Base-by-base conservation (phyloP, 2,797 vertebrate species). In the Molossus alvarezi region DNA sequence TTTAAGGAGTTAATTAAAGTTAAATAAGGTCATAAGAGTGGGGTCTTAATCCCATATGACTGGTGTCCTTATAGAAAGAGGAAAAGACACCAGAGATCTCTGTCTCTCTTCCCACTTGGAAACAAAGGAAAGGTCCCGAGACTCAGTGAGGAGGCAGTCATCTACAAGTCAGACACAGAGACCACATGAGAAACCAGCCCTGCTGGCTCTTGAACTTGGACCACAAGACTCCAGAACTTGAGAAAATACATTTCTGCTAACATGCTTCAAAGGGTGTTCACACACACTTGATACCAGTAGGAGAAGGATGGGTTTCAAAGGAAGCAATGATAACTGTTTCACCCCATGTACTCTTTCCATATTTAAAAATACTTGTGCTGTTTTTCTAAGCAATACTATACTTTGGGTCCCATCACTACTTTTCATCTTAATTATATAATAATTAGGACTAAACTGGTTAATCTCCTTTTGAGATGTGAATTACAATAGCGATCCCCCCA, bases 221-320 rank as follows among this genome's bases (percentile, higher is more conserved):
- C 17, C 41, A 20, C 0, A 1, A 67, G 1, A 14, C 3, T 27
- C 14, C 13, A 53, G 53, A 58, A n/a, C 11, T 45, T 48, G 6
- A 93, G 55, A 77, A 65, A 84, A 73, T 76, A 65, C 1, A n/a
- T 20, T 48, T 60, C 13, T 48, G 14, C 14, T 79, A 2, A 25
- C 2, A 33, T 18, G 1, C 9, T 53, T 51, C 73, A 64, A 29
- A 15, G 14, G 41, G 9, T 60, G 21, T 88, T 62, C 20, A 60
- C 13, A 45, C 0, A 18, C 0, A 18, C 17, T 45, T 45, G 11
- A 57, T 57, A 33, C 3, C 9, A 65, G 14, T 5, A 53, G 75
- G 2, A 82, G 29, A 81, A 67, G 9, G 2, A 29, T 37, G 14
- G 33, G 51, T 60, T 60, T 21, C 33, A 80, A 62, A 72, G 55